A percentile compares a stretch with the other conserved stretches of the same genome.
Evolutionary conservation across 2,888 invertebrate genomes (phyloP).

Genomic region (Cheilosia pagana): DNA sequence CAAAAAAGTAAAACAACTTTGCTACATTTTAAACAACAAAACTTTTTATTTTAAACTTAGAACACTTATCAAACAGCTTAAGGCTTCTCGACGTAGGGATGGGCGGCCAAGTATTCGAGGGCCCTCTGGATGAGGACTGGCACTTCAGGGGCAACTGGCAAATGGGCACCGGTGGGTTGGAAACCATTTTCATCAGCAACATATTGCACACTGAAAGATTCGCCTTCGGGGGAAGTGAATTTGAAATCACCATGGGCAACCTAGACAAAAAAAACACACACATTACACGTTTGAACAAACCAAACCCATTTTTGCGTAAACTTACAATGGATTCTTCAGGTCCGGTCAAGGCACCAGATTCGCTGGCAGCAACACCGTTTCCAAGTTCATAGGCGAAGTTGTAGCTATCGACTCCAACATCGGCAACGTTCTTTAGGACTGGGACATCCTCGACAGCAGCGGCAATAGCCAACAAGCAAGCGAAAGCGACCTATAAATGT

Average conservation of each 20-base stretch:
- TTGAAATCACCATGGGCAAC: slow-evolving; percentile 87
- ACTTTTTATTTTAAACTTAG: no score
- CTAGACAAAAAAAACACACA: slow-evolving; percentile 72
- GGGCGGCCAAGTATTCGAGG: slow-evolving; percentile 86
- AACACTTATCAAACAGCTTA: not conserved
- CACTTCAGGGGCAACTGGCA: slow-evolving; percentile 86
- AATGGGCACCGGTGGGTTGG: slow-evolving; percentile 85
- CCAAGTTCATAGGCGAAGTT: slow-evolving; percentile 77
- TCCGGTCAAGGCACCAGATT: slow-evolving; percentile 76
- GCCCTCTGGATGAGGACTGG: slow-evolving; percentile 88
- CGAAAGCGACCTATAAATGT: slow-evolving; percentile 55
- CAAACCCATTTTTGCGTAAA: not conserved
- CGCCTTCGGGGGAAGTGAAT: slow-evolving; percentile 87
- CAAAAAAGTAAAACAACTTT: no score
- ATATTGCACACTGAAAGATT: slow-evolving; percentile 86
- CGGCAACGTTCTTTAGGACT: slow-evolving; percentile 77
- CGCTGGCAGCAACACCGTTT: slow-evolving; percentile 77
- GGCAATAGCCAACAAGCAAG: slow-evolving; percentile 78
- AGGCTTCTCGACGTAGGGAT: not conserved
- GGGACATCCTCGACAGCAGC: slow-evolving; percentile 77
- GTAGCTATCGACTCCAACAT: slow-evolving; percentile 79
- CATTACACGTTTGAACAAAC: no score
- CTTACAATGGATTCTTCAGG: slow-evolving; percentile 74
- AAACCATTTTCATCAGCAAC: slow-evolving; percentile 89
- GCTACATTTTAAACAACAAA: no score